Evolutionary conservation across 1,140 invertebrate genomes (phyloP), one percentile per base, ranked within the genome.

Genomic region (Mamestra configurata): DNA sequence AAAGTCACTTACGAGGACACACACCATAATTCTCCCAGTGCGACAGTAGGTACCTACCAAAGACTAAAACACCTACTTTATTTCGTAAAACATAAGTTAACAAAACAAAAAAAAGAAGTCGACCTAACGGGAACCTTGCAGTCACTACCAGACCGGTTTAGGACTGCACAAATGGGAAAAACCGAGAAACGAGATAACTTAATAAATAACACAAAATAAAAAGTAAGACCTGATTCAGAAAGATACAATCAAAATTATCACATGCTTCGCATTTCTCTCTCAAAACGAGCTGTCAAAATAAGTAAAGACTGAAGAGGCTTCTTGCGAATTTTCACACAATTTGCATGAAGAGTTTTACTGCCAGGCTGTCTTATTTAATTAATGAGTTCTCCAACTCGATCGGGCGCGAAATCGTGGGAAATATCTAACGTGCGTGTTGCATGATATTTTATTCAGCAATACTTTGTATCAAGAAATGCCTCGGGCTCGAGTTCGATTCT

Each of bases 261-360:
- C 13, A 35, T 61, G 5, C 11, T 31, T 57, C 22, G 6, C 24
- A 59, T 31, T 59, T 24, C 22, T 24, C 53, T 61, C 15, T 61
- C n/a, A 10, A 35, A 18, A 15, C 15, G 24, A 61, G n/a, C n/a
- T n/a, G n/a, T 6, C 7, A 11, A 4, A 6, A 24, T 11, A 10
- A 31, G 55, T 59, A 24, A 59, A 15, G 8, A 10, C 7, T 40
- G n/a, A n/a, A 61, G 27, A 61, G 15, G 27, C 27, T 35, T 61
- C 57, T 35, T 61, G 5, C 57, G 7, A 18, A 61, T 31, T n/a
- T 61, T 61, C 57, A 35, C 57, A 61, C n/a, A 35, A 61, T 61
- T 35, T 61, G 57, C 57, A 61, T 61, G 10, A 37, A 61, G 22
- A 59, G 0, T 61, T 61, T 61, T 37, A 61, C 57, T 61, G 57